These are phyloP conservation scores for Cotesia typhae DNA, from an alignment of 1,140 invertebrate genomes.

Conservation along the genomic window DNA sequence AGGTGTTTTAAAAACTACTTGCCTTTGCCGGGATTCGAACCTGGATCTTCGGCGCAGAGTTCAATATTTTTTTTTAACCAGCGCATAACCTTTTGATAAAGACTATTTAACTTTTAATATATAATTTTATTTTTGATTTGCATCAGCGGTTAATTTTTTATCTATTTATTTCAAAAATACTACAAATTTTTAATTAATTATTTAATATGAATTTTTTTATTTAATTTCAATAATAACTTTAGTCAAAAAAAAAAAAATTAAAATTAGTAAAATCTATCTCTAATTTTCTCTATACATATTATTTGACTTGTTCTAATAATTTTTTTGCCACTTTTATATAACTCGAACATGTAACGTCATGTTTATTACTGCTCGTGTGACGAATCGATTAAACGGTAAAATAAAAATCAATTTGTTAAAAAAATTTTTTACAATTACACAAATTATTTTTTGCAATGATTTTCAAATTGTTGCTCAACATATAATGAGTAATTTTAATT, in stretches of 20 bases:
- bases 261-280: background rate
- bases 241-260: background rate
- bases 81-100: too few relatives aligned
- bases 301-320: background rate
- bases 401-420: slow-evolving; percentile 4
- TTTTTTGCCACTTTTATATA: background rate
- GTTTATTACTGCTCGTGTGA: background rate
- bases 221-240: background rate
- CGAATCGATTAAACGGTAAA: slow-evolving; percentile 4
- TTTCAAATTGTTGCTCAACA: background rate
- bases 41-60: too few relatives aligned
- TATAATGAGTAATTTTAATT: too few relatives aligned
- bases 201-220: too few relatives aligned
- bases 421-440: background rate
- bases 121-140: too few relatives aligned
- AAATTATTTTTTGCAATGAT: background rate
- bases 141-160: too few relatives aligned
- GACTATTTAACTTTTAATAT: too few relatives aligned
- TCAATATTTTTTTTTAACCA: too few relatives aligned
- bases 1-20: too few relatives aligned
- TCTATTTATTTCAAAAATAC: too few relatives aligned
- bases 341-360: background rate
- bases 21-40: too few relatives aligned
- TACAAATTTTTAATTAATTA: too few relatives aligned
- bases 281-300: background rate